phyloP scores from a whole-genome alignment of 1,140 invertebrate species.

The Drosophila sturtevanti region DNA sequence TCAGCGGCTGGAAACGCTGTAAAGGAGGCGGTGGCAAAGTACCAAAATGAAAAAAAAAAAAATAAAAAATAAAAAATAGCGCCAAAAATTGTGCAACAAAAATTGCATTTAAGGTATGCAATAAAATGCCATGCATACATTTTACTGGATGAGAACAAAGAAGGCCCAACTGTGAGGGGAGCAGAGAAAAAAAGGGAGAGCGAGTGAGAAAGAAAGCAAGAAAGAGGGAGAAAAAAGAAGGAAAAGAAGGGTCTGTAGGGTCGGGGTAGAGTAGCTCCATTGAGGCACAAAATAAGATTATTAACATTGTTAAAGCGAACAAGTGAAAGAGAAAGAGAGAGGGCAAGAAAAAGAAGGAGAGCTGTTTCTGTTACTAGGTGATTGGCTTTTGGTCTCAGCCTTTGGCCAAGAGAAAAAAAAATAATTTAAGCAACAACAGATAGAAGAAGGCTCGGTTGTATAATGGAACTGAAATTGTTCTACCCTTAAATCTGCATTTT shows the following conservation, averaged over 20 bases:
- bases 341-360: background rate
- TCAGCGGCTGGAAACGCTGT: background rate
- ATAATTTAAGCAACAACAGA: slow-evolving; percentile 63
- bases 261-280: slow-evolving; percentile 41
- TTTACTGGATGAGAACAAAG: slow-evolving; percentile 53
- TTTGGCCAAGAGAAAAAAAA: slow-evolving; percentile 54
- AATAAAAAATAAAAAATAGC: slow-evolving; percentile 19
- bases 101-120: slow-evolving; percentile 76
- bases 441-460: background rate
- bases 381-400: slow-evolving; percentile 45
- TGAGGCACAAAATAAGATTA: slow-evolving; percentile 79
- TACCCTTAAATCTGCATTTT: background rate
- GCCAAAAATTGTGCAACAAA: slow-evolving; percentile 56
- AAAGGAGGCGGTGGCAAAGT: background rate
- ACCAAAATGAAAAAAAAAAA: background rate
- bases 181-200: background rate
- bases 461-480: background rate
- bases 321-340: slow-evolving; percentile 41
- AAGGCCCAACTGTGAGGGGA: background rate
- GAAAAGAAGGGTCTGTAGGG: background rate
- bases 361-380: slow-evolving; percentile 22
- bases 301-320: slow-evolving; percentile 78
- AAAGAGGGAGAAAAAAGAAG: background rate
- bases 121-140: slow-evolving; percentile 70
- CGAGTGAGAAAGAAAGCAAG: background rate